Conservation (phyloP, 2,888 invertebrate species). For the Tetramorium bicarinatum region DNA sequence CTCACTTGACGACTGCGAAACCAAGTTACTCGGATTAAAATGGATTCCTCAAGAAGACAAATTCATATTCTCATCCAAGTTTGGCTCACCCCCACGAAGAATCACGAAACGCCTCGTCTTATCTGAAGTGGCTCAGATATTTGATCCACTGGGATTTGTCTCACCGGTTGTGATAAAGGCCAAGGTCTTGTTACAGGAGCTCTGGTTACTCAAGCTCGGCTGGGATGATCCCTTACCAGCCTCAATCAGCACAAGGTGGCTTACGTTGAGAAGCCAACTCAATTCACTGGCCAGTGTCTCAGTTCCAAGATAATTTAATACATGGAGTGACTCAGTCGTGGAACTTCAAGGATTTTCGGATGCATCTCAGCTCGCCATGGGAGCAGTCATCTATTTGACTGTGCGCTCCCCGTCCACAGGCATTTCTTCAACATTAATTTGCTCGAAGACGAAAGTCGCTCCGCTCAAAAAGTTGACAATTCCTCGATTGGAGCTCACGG, state of each 20-base stretch:
- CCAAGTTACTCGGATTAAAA: slow-evolving; percentile 53
- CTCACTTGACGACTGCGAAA: slow-evolving; percentile 21
- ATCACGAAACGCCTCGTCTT: too few species aligned
- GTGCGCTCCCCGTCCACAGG: not conserved
- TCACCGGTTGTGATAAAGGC: slow-evolving; percentile 62
- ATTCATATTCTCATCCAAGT: slow-evolving; percentile 45
- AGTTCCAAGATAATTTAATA: slow-evolving; percentile 60
- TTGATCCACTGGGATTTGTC: slow-evolving; percentile 64
- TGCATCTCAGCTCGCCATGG: not conserved
- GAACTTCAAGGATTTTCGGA: not conserved
- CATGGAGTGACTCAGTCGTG: not conserved
- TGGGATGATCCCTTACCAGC: slow-evolving; percentile 62
- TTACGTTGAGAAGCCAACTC: slow-evolving; percentile 58
- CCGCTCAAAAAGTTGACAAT: not conserved
- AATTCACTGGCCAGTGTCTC: slow-evolving; percentile 46
- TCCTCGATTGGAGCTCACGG: slow-evolving; percentile 63
- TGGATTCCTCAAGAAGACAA: slow-evolving; percentile 57
- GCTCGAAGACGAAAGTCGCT: not conserved
- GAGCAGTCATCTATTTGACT: not conserved
- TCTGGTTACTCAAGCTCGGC: slow-evolving; percentile 64
- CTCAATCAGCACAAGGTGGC: slow-evolving; percentile 21
- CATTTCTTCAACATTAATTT: not conserved
- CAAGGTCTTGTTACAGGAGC: slow-evolving; percentile 22
- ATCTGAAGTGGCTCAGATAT: slow-evolving; percentile 65
- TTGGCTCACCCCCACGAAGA: slow-evolving; percentile 12